Conservation (phyloP, 1,140 invertebrate genomes). For the Pomacea maculata region DNA sequence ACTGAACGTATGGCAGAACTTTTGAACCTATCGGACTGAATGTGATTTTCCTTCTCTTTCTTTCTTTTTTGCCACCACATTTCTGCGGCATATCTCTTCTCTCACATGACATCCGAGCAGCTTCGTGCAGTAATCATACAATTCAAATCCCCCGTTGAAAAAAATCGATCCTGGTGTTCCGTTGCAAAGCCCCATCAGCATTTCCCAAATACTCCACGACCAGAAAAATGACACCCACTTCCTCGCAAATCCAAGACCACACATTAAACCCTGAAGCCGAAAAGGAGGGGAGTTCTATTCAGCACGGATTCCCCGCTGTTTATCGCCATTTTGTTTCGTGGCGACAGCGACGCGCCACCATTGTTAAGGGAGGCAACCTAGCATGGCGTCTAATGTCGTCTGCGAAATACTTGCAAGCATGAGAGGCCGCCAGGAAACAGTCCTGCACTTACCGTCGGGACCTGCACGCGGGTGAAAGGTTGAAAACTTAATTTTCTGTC, state of each 20-base stretch:
- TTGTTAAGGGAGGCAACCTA: background rate
- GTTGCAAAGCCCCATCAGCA: background rate
- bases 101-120: background rate
- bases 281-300: background rate
- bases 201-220: background rate
- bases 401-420: background rate
- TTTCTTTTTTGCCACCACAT: background rate
- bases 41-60: background rate
- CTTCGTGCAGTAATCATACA: background rate
- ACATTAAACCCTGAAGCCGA: background rate
- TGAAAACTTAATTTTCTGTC: background rate
- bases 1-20: no score
- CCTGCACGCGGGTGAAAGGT: background rate
- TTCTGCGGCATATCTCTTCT: background rate
- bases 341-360: background rate
- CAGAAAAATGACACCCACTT: constrained; percentile 6
- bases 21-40: no score
- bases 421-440: background rate
- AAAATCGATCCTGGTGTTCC: background rate
- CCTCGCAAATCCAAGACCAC: constrained; percentile 6
- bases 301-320: background rate
- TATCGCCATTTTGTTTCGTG: background rate
- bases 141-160: background rate
- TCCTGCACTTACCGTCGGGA: background rate
- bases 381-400: background rate